Conservation (phyloP, 2,113 vertebrate species). For the Pomatostomus ruficeps region DNA sequence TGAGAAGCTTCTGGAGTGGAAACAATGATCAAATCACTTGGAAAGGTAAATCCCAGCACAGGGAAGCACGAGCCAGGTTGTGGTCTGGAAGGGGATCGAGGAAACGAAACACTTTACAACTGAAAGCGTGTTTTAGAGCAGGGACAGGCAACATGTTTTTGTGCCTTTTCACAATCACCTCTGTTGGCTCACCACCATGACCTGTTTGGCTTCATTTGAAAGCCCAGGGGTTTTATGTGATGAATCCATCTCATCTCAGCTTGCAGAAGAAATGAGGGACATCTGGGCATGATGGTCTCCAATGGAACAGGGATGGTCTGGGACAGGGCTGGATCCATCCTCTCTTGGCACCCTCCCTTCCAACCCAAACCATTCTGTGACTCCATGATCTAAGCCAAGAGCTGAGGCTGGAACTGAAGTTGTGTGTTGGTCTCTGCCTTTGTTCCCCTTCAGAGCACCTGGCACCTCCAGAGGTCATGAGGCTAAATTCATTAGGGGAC, state of each 20-base stretch:
- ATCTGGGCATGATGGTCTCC: not conserved
- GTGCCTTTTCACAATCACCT: not conserved
- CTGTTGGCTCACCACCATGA: not conserved
- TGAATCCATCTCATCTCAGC: not conserved
- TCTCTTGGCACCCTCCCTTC: not conserved
- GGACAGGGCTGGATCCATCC: not conserved
- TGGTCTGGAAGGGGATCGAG: not conserved
- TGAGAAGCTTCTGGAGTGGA: conserved; percentile 6
- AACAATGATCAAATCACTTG: not conserved
- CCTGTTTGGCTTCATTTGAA: not conserved
- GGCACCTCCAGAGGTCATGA: not conserved
- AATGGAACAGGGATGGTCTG: not conserved
- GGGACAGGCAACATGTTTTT: not conserved
- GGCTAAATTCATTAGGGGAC: not conserved
- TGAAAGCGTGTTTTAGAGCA: not conserved
- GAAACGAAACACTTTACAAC: not conserved
- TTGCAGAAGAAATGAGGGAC: not conserved
- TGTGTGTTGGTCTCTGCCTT: not conserved
- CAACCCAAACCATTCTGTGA: not conserved
- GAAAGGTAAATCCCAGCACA: not conserved
- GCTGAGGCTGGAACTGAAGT: not conserved
- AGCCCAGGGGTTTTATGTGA: not conserved
- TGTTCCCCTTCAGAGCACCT: not conserved
- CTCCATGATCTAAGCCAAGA: not conserved
- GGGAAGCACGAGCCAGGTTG: not conserved